These are phyloP conservation scores for Samia ricini DNA, from an alignment of 1,140 invertebrate genomes.

Conservation along the genomic window DNA sequence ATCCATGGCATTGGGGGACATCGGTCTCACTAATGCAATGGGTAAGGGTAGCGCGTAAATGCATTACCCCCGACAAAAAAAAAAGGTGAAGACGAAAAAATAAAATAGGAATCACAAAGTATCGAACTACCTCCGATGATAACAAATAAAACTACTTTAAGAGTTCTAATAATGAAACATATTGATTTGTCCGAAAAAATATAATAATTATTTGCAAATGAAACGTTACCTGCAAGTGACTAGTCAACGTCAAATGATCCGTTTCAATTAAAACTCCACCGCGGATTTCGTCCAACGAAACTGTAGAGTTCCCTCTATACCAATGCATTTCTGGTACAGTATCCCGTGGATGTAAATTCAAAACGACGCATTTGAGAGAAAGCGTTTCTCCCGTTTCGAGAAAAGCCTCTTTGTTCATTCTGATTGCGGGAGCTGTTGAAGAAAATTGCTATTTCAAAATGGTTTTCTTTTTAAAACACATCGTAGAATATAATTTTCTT, in stretches of 20 bases:
- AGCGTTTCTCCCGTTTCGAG: conserved; percentile 63
- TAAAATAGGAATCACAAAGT: no score
- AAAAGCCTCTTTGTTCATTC: conserved; percentile 63
- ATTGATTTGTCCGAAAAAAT: no score
- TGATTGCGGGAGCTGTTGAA: conserved; percentile 64
- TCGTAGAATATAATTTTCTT: no score
- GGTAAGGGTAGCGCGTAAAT: no score
- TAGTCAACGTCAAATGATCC: conserved; percentile 56
- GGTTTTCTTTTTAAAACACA: not conserved
- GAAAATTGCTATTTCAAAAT: conserved; percentile 6
- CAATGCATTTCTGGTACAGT: conserved; percentile 43
- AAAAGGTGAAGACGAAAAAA: no score
- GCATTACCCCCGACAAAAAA: no score
- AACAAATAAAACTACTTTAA: no score
- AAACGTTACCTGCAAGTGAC: conserved; percentile 60
- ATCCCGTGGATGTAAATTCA: conserved; percentile 52
- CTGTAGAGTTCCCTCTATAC: conserved; percentile 51
- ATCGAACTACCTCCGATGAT: no score
- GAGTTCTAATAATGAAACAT: no score
- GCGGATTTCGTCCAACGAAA: conserved; percentile 57
- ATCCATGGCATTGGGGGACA: no score
- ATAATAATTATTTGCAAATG: not conserved
- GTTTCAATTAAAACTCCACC: conserved; percentile 64
- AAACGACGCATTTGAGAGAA: conserved; percentile 57
- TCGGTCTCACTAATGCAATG: no score